Base-by-base conservation (phyloP, 2,888 invertebrate genomes). In the Cancer borealis region DNA sequence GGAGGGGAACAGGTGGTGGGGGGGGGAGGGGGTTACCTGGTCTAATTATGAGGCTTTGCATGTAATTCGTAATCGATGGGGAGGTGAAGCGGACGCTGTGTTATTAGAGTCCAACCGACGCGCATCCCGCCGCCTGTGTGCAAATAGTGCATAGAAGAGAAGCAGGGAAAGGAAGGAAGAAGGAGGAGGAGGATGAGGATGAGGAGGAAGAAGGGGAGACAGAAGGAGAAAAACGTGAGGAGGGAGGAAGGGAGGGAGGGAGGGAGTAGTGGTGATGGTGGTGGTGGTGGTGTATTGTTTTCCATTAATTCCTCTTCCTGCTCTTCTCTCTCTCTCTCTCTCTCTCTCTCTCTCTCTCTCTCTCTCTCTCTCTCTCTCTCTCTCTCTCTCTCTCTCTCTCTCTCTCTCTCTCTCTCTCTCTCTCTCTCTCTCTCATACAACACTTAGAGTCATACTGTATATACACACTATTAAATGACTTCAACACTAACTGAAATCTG, bases 51-150 rank as follows among this genome's bases (percentile, higher is more conserved):
- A 54, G 87, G 60, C 88, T 88, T 88, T 88, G 92, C 92, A 92
- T 92, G 92, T 92, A 92, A 92, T 92, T 92, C 45, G 87, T 92
- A 92, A 92, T 92, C 92, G 87, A 92, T 88, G 92, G 92, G 45
- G 39, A 88, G 92, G 30, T 92, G 92, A 92, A n/a, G 39, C 88
- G 45, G 84, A 54, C 54, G 47, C 17, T 45, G 60, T 88, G 88
- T 92, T 88, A 92, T 92, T 88, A 92, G n/a, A 30, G 54, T 87
- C 87, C 87, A 87, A 21, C 87, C 12, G 30, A 87, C 87, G 46
- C 47, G 60, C 87, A 60, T 88, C 79, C 49, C 89, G 21, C 60
- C 49, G n/a, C n/a, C 46, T 10, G 60, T 39, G 60, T 12, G 60
- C 21, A 47, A 46, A 79, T 79, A 79, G 88, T 88, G 88, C 47